Conservation (phyloP, 1,140 invertebrate genomes). For the Drosophila pandora region DNA sequence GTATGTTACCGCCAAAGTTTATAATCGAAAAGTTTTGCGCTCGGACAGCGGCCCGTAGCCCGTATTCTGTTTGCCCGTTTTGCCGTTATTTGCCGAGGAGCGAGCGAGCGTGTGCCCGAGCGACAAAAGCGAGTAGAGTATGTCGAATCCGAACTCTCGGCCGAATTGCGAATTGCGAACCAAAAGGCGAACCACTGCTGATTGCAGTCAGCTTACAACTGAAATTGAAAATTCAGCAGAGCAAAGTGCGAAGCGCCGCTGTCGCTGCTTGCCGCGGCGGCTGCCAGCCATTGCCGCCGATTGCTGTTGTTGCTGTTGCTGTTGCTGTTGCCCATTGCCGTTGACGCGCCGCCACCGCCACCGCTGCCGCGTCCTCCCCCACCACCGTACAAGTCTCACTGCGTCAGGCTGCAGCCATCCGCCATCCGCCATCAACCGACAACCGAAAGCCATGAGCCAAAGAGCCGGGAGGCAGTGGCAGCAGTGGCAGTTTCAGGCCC, state of each 20-base stretch:
- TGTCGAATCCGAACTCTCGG: constrained; percentile 35
- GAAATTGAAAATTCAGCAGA: constrained; percentile 84
- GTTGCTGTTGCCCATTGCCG: constrained; percentile 27
- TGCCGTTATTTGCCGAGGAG: constrained; percentile 28
- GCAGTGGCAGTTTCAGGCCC: constrained; percentile 38
- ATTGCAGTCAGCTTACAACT: constrained; percentile 84
- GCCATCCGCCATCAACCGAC: constrained; percentile 46
- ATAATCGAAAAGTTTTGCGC: constrained; percentile 38
- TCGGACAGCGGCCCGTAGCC: constrained; percentile 48
- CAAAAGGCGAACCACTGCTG: constrained; percentile 79
- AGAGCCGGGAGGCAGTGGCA: constrained; percentile 26
- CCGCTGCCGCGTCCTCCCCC: constrained; percentile 22
- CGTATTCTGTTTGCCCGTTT: constrained; percentile 21
- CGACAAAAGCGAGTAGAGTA: constrained; percentile 17
- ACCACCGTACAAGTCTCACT: constrained; percentile 8
- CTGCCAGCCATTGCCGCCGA: constrained; percentile 17
- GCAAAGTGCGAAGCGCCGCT: constrained; percentile 81
- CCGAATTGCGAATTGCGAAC: constrained; percentile 54
- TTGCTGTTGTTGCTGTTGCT: constrained; percentile 8
- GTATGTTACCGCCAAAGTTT: constrained; percentile 48
- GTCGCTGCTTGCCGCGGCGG: constrained; percentile 25
- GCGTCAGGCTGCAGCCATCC: constrained; percentile 71
- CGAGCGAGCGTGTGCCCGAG: constrained; percentile 31
- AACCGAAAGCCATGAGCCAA: constrained; percentile 38
- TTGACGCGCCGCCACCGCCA: constrained; percentile 51